phyloP scores from a whole-genome alignment of 2,113 vertebrate species.

The Mesitornis unicolor region DNA sequence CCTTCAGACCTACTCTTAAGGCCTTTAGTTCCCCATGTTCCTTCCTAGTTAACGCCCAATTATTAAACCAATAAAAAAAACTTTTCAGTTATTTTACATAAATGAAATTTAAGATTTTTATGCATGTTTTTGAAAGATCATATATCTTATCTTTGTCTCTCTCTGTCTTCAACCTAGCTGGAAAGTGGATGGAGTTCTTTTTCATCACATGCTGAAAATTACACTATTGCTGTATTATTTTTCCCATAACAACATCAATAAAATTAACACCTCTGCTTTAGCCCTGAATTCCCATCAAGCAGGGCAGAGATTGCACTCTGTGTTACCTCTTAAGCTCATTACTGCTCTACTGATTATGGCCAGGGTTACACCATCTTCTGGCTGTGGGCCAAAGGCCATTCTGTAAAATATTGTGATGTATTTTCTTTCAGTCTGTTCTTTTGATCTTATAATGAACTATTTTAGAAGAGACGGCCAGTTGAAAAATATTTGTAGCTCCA shows the following conservation, averaged over 20 bases:
- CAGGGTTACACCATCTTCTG: background rate
- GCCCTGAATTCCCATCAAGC: background rate
- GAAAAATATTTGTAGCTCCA: background rate
- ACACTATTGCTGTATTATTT: background rate
- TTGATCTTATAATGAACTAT: background rate
- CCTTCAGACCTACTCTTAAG: background rate
- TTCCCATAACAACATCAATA: background rate
- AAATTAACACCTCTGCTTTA: background rate
- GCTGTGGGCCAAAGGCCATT: background rate
- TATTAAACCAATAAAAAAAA: background rate
- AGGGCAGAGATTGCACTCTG: background rate
- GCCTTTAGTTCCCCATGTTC: background rate
- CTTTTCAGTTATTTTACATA: fast-evolving
- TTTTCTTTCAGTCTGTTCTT: background rate
- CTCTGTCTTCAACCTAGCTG: background rate
- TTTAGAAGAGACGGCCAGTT: background rate
- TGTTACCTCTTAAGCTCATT: background rate
- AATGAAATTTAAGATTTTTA: background rate
- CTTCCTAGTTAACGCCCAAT: background rate
- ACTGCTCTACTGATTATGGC: background rate
- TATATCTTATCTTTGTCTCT: background rate
- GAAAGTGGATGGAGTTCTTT: background rate
- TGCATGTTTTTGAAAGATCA: background rate
- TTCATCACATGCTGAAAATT: background rate
- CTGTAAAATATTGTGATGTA: background rate